These are phyloP conservation scores for Halichoeres trimaculatus DNA, from an alignment of 2,113 vertebrate species.

Conservation along the genomic window DNA sequence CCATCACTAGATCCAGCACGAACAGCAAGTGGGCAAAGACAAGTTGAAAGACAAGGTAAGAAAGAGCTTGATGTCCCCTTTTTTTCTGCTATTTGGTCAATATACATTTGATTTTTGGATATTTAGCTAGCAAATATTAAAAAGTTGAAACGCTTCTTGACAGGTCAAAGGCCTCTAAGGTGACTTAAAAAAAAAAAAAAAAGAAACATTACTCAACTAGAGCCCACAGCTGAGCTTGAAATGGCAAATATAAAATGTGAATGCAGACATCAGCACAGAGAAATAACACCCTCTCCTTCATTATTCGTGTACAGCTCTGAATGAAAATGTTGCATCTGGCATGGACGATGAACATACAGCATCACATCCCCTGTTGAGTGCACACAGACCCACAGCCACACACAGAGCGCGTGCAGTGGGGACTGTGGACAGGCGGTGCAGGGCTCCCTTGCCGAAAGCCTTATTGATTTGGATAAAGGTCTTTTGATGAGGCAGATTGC, in stretches of 20 bases:
- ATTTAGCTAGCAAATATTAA: no score
- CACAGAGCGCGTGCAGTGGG: constrained; percentile 24
- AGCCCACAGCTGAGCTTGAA: constrained; percentile 31
- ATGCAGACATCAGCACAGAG: constrained; percentile 20
- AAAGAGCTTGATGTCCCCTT: no score
- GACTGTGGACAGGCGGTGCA: constrained; percentile 44
- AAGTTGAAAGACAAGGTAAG: no score
- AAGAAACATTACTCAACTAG: constrained; percentile 3
- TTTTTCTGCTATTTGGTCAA: no score
- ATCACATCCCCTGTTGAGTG: constrained; percentile 35
- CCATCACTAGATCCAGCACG: no score
- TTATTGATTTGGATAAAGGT: constrained; percentile 83
- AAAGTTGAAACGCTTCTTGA: constrained; percentile 16
- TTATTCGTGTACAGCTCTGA: constrained; percentile 16
- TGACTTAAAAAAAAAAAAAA: constrained; percentile 5
- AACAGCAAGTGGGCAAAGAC: no score
- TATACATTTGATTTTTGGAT: no score
- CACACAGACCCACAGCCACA: constrained; percentile 15
- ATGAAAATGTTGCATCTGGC: constrained; percentile 31
- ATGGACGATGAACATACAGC: constrained; percentile 42
- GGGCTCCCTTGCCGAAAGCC: constrained; percentile 72
- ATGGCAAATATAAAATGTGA: constrained; percentile 30
- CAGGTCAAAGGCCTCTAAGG: neutral
- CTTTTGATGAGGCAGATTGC: constrained; percentile 84
- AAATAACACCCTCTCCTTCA: constrained; percentile 13